Base-by-base conservation (phyloP, 2,797 vertebrate species). In the Geotrypetes seraphini region DNA sequence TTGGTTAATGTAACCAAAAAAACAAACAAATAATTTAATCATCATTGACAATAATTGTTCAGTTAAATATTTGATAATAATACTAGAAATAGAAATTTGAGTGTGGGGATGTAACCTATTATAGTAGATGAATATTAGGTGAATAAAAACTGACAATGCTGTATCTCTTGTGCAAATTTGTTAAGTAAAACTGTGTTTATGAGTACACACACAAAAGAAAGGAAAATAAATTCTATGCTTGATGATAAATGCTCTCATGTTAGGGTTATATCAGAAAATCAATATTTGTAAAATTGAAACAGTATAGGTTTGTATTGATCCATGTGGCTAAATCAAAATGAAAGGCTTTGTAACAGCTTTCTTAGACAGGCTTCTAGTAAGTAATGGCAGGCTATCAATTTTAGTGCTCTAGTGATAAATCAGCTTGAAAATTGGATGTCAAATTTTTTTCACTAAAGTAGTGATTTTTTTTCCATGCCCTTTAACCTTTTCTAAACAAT, bases 391-490 rank as follows among this genome's bases (percentile, higher is more conserved):
- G 78, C 93, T 91, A 96, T 97, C 94, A 94, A 91, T 97, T 95
- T 92, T 91, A 85, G 89, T 90, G 89, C 92, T 85, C 77, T 69
- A 83, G 92, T 92, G 95, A 97, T 99, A 97, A 97, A 99, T 99
- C 94, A 97, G 83, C 82, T 92, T 88, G 90, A 97, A 97, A 97
- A 97, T 97, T 97, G 92, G 90, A 92, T 97, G 94, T 94, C 94
- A 96, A 78, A 52, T 65, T 84, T 89, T 84, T 88, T 82, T 66
- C 69, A 72, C 71, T 55, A 60, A 64, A 79, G 67, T 75, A 87
- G 84, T 84, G 86, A 90, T 89, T 91, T n/a, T n/a, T n/a, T 90
- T 67, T 86, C 68, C 47, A 51, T 84, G 77, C 71, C 79, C 83
- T 83, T 85, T 90, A 87, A 91, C 92, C 92, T 78, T 75, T 81